These are phyloP conservation scores for Miichthys miiuy DNA, from an alignment of 2,797 vertebrate species.

Conservation along the genomic window DNA sequence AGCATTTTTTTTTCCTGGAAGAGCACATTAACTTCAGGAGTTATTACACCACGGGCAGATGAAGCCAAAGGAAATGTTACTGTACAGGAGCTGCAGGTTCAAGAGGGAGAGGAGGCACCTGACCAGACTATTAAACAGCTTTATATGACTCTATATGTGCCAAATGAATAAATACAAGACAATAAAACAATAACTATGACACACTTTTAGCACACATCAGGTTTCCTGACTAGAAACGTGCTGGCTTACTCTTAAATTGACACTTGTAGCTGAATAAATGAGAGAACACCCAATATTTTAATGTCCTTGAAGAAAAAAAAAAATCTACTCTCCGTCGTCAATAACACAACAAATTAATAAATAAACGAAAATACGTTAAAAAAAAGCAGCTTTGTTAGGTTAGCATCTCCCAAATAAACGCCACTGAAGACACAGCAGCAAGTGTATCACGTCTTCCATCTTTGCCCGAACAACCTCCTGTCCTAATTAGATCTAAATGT, in stretches of 20 bases:
- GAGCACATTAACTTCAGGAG: constrained; percentile 59
- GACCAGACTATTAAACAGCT: neutral
- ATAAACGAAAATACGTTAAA: neutral
- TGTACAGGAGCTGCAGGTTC: neutral
- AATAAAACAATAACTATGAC: neutral
- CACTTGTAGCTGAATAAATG: constrained; percentile 7
- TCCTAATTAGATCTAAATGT: constrained; percentile 59
- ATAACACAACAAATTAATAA: too few species aligned
- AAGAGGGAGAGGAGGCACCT: constrained; percentile 2
- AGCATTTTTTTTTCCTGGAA: constrained; percentile 47
- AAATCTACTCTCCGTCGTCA: neutral
- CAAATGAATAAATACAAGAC: neutral
- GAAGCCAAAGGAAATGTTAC: constrained; percentile 36
- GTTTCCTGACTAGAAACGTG: constrained; percentile 16
- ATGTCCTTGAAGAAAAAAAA: constrained; percentile 31
- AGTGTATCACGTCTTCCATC: constrained; percentile 60
- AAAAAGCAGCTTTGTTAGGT: neutral
- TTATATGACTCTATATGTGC: neutral
- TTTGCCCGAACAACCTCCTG: constrained; percentile 39
- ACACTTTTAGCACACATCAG: neutral
- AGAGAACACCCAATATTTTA: neutral
- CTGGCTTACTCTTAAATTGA: neutral
- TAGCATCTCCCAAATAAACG: neutral
- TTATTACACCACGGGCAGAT: constrained; percentile 18
- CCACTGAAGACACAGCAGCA: constrained; percentile 2